phyloP scores from a whole-genome alignment of 2,113 vertebrate genomes.

The Erinaceus europaeus region DNA sequence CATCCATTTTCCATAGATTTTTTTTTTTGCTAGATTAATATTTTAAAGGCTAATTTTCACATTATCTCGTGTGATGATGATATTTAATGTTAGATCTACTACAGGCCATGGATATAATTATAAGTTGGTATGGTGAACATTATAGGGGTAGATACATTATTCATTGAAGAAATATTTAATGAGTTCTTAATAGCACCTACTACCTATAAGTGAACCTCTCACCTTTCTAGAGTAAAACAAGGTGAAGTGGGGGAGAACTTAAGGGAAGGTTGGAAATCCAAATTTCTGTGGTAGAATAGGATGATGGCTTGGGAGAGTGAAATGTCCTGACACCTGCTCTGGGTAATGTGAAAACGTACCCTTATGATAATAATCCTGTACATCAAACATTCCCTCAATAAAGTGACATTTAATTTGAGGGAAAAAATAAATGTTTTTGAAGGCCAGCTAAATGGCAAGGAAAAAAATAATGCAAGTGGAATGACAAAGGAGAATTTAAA shows the following conservation, averaged over 20 bases:
- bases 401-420: no score
- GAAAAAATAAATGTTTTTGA: neutral
- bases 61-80: slow-evolving; percentile 4
- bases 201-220: neutral
- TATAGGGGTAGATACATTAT: neutral
- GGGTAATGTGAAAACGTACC: no score
- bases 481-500: slow-evolving; percentile 1
- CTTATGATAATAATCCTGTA: no score
- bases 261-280: no score
- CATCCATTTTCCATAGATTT: neutral
- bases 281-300: no score
- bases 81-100: neutral
- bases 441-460: neutral
- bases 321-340: no score
- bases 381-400: no score
- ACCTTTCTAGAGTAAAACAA: neutral
- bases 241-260: no score
- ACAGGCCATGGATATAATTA: neutral
- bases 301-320: no score
- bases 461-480: slow-evolving; percentile 18
- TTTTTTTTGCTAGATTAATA: slow-evolving; percentile 24
- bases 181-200: neutral
- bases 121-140: neutral
- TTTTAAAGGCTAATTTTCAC: slow-evolving; percentile 7
- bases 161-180: slow-evolving; percentile 20